phyloP scores from a whole-genome alignment of 2,888 invertebrate species.

The Limnephilus auricula region DNA sequence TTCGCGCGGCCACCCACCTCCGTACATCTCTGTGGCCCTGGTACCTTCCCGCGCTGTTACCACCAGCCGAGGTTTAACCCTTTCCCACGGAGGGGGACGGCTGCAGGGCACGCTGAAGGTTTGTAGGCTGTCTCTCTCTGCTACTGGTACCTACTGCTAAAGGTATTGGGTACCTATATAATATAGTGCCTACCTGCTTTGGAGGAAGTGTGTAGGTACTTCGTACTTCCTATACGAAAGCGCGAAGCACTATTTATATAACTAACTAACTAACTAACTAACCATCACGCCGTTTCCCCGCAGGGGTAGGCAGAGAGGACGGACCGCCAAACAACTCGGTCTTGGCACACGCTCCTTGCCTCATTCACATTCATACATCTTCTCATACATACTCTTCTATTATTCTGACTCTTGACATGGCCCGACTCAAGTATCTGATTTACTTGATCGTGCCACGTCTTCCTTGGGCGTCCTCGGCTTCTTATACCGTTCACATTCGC shows the following conservation, averaged over 20 bases:
- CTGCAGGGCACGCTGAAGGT: slow-evolving; percentile 12
- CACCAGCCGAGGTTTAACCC: slow-evolving; percentile 64
- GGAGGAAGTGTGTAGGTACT: not conserved
- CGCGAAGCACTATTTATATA: not conserved
- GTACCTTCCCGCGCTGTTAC: slow-evolving; percentile 74
- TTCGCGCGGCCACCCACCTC: slow-evolving; percentile 35
- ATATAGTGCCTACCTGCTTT: not conserved
- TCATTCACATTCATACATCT: too few relatives aligned
- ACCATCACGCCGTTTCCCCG: too few relatives aligned
- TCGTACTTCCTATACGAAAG: not conserved
- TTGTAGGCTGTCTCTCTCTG: slow-evolving; percentile 38
- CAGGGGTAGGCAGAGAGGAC: too few relatives aligned
- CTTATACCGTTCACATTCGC: too few relatives aligned
- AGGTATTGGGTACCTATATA: not conserved
- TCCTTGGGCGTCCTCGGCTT: too few relatives aligned
- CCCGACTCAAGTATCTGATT: too few relatives aligned
- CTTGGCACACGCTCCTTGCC: too few relatives aligned
- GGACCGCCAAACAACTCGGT: too few relatives aligned
- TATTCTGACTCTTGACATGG: too few relatives aligned
- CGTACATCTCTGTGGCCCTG: slow-evolving; percentile 69
- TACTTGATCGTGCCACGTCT: too few relatives aligned
- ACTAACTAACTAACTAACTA: too few relatives aligned
- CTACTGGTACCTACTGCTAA: not conserved
- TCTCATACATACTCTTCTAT: too few relatives aligned
- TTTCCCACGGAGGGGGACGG: slow-evolving; percentile 44